These are phyloP conservation scores for Brachionichthys hirsutus DNA, from an alignment of 2,113 vertebrate species.

Conservation along the genomic window DNA sequence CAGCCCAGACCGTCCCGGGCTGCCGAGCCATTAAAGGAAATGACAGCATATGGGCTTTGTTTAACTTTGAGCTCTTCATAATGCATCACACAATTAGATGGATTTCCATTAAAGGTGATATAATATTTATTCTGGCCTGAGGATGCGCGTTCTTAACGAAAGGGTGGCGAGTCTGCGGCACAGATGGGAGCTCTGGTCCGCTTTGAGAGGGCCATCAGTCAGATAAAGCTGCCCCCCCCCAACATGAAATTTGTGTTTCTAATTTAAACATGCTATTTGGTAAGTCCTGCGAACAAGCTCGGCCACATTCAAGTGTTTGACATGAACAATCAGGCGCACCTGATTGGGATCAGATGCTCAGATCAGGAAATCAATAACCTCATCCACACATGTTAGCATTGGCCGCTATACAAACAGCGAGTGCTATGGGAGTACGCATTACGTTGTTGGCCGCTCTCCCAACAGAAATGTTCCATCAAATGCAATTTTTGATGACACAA, in stretches of 20 bases:
- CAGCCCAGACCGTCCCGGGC: slow-evolving; percentile 77
- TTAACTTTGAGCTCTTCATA: slow-evolving; percentile 99
- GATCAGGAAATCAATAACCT: slow-evolving; percentile 34
- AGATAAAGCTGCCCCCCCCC: slow-evolving; percentile 58
- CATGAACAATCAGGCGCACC: slow-evolving; percentile 29
- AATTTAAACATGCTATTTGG: slow-evolving; percentile 11
- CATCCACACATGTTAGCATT: slow-evolving; percentile 28
- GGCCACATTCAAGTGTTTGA: slow-evolving; percentile 25
- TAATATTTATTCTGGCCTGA: slow-evolving; percentile 99
- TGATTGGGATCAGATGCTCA: slow-evolving; percentile 29
- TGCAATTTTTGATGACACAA: slow-evolving; percentile 25
- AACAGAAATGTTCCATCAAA: slow-evolving; percentile 30
- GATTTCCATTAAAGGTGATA: slow-evolving; percentile 99
- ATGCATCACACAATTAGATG: slow-evolving; percentile 99
- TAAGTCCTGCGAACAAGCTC: slow-evolving; percentile 4
- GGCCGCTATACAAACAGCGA: slow-evolving; percentile 20
- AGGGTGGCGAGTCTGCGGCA: slow-evolving; percentile 88
- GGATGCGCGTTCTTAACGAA: slow-evolving; percentile 99
- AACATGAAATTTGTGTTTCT: slow-evolving; percentile 29
- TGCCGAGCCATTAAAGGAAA: slow-evolving; percentile 97
- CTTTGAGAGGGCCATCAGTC: slow-evolving; percentile 89
- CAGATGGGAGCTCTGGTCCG: slow-evolving; percentile 94
- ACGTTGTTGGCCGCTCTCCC: slow-evolving; percentile 17
- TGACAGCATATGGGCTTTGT: slow-evolving; percentile 99
- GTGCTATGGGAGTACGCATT: neutral